Percentiles rank a stretch among this genome's conserved stretches.
phyloP scores from a whole-genome alignment of 2,113 vertebrate species.

The Hippopotamus amphibius region DNA sequence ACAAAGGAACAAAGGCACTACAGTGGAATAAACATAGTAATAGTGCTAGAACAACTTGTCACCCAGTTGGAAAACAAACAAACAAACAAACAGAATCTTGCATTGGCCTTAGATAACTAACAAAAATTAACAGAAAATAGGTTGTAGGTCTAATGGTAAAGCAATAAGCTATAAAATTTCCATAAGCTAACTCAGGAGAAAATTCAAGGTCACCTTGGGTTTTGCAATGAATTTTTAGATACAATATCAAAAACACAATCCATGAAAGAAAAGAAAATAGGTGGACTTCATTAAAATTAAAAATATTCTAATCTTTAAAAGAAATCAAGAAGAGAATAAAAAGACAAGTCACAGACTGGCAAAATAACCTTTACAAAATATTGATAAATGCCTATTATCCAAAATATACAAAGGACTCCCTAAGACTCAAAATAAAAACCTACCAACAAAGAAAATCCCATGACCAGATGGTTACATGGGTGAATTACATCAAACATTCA shows the following conservation, averaged over 20 bases:
- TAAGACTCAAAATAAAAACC: background rate
- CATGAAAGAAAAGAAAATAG: no score
- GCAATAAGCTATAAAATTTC: background rate
- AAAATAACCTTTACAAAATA: background rate
- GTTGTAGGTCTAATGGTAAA: background rate
- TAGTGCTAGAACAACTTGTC: background rate
- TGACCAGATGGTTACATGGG: background rate
- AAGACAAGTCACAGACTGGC: background rate
- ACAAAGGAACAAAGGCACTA: no score
- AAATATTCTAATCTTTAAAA: no score
- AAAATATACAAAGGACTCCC: no score
- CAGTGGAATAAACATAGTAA: background rate
- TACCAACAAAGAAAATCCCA: background rate
- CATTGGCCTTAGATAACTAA: background rate
- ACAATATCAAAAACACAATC: no score
- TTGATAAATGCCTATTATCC: no score
- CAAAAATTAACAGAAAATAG: background rate
- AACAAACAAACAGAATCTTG: background rate
- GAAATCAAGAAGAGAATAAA: background rate
- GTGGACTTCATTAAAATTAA: no score
- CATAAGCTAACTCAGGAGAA: background rate
- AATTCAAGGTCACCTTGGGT: background rate
- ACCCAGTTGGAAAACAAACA: background rate
- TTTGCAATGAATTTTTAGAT: no score
- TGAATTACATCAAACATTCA: background rate